phyloP scores from a whole-genome alignment of 1,140 invertebrate genomes.

The Brachionus koreanus region DNA sequence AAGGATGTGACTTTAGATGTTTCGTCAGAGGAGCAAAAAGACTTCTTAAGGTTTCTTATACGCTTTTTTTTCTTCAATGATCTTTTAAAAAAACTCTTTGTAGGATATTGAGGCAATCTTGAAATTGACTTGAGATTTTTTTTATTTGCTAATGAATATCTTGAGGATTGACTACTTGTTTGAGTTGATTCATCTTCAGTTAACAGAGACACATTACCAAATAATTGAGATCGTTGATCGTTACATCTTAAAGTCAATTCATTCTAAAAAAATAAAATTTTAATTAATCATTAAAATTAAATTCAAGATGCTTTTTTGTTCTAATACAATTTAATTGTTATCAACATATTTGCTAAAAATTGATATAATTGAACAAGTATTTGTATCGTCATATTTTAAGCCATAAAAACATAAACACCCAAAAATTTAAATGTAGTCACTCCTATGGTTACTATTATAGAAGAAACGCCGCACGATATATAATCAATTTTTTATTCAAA shows the following conservation, averaged over 20 bases:
- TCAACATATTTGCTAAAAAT: constrained; percentile 6
- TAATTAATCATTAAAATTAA: constrained; percentile 19
- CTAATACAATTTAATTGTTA: background rate
- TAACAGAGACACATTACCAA: constrained; percentile 15
- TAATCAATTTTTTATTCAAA: constrained; percentile 28
- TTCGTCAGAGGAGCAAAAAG: background rate
- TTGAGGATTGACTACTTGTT: background rate
- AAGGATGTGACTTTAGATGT: background rate
- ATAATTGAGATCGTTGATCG: constrained; percentile 2
- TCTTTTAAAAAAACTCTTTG: constrained; percentile 12
- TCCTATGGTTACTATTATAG: constrained; percentile 11
- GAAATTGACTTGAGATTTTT: constrained; percentile 16
- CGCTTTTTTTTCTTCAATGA: background rate
- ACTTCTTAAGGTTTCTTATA: background rate
- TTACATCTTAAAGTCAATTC: constrained; percentile 5
- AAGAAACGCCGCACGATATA: constrained; percentile 6
- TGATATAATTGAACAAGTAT: constrained; percentile 6
- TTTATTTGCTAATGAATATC: background rate
- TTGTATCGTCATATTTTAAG: background rate
- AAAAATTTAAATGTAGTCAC: background rate
- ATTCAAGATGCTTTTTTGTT: background rate
- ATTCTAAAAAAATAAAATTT: constrained; percentile 19
- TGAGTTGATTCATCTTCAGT: constrained; percentile 23
- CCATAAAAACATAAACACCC: background rate
- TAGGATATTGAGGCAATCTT: constrained; percentile 22